These are phyloP conservation scores for Parasteatoda tepidariorum DNA, from an alignment of 1,140 invertebrate genomes.

Conservation along the genomic window DNA sequence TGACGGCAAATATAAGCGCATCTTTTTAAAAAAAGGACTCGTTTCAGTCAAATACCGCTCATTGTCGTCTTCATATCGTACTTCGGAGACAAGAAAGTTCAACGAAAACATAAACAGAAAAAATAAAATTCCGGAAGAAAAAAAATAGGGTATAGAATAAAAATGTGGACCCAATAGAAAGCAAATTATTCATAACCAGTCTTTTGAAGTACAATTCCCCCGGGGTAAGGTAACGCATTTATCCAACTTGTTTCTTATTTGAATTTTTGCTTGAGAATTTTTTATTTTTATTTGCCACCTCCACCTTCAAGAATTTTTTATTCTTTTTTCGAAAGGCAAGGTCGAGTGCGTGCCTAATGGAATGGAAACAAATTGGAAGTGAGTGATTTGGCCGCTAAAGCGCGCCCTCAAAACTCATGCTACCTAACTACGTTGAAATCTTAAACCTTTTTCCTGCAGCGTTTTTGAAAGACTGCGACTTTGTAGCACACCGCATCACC, in stretches of 20 bases:
- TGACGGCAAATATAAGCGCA: too few relatives aligned
- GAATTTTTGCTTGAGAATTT: constrained; percentile 50
- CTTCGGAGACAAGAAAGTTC: background rate
- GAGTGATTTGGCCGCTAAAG: constrained; percentile 47
- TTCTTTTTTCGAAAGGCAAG: constrained; percentile 15
- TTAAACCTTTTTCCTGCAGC: constrained; percentile 53
- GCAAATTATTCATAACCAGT: constrained; percentile 60
- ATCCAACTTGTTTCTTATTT: constrained; percentile 57
- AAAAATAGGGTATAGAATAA: constrained; percentile 44
- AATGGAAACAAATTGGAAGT: constrained; percentile 58
- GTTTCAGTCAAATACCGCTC: background rate
- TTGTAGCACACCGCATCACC: constrained; percentile 38
- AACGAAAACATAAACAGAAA: too few relatives aligned
- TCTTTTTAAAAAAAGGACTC: background rate
- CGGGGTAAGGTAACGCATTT: constrained; percentile 52
- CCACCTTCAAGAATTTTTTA: background rate
- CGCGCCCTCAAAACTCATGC: constrained; percentile 31
- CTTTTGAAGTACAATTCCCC: constrained; percentile 54
- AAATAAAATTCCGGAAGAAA: constrained; percentile 26
- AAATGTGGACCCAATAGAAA: constrained; percentile 53
- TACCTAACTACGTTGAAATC: constrained; percentile 58
- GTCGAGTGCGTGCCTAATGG: constrained; percentile 54
- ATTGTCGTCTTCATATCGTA: constrained; percentile 31
- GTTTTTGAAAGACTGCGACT: constrained; percentile 38
- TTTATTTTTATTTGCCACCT: constrained; percentile 10